Evolutionary conservation across 2,888 invertebrate species (phyloP), one percentile per base, ranked within the genome.

Genomic region (Drosophila pseudotakahashii): DNA sequence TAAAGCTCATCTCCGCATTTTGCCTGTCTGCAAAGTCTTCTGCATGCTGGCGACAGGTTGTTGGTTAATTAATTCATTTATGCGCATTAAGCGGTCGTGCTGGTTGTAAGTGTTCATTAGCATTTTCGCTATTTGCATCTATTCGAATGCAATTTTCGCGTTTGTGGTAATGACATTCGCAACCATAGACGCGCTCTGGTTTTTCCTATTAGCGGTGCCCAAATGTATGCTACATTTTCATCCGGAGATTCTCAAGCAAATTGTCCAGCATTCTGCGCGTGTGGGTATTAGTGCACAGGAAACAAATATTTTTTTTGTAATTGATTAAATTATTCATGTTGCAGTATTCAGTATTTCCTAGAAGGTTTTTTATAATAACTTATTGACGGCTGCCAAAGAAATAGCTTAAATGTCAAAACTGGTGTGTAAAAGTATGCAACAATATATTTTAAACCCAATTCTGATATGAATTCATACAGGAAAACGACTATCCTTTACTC

Each of bases 101-200:
- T 70, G 73, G 54, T 70, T 82, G 81, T 76, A 80, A 81, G 75
- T 68, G 79, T 69, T 84, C 79, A 72, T 84, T 81, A 82, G 66
- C 81, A 61, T 81, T 78, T 75, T 69, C 45, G 57, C 73, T 76
- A 69, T 74, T 61, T 60, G 68, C 55, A 74, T 50, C 61, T 41
- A 75, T 74, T 73, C 60, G 73, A 64, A 73, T 76, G 73, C 68
- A 78, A 81, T 83, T 86, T 73, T 52, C 66, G 57, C 70, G 63
- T 54, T 51, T 57, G 61, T 58, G 48, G 61, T 62, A 64, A 55
- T 71, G 60, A 70, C 71, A 70, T 67, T 54, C 66, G 55, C 69
- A 48, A 62, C 62, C 62, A 62, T 62, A 26, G 62, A 48, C 41
- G 39, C 47, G 48, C 36, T 47, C 68, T 53, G 64, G 45, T 53